phyloP scores from a whole-genome alignment of 1,140 invertebrate species.

The Solenopsis invicta region DNA sequence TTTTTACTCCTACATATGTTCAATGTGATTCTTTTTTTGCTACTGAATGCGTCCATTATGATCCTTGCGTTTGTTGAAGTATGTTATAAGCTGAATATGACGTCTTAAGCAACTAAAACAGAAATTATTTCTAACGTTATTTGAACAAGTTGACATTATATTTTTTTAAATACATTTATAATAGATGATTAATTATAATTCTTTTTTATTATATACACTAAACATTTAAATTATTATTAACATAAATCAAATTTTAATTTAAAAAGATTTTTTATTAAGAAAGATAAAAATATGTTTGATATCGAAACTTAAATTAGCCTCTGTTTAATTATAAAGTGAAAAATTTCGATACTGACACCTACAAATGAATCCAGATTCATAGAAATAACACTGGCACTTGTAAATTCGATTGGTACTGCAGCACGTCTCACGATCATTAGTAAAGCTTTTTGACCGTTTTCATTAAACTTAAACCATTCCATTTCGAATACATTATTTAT shows the following conservation, averaged over 20 bases:
- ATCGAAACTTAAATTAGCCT: not conserved
- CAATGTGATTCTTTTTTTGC: not conserved
- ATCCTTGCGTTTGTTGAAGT: conserved; percentile 45
- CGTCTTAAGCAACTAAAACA: conserved; percentile 66
- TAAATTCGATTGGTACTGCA: conserved; percentile 54
- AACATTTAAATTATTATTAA: conserved; percentile 15
- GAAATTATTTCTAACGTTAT: not conserved
- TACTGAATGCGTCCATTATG: not conserved
- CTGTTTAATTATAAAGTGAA: not conserved
- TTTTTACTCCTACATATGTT: not conserved
- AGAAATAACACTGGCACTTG: conserved; percentile 30
- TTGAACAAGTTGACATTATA: not conserved
- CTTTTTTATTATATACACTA: not conserved
- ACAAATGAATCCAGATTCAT: conserved; percentile 63
- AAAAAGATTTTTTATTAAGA: not conserved
- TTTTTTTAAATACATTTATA: not conserved
- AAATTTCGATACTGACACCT: conserved; percentile 51
- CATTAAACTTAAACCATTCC: conserved; percentile 38
- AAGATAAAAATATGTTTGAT: not conserved
- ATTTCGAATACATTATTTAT: conserved; percentile 33
- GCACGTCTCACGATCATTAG: conserved; percentile 55
- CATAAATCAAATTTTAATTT: not conserved
- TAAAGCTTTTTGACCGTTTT: conserved; percentile 8
- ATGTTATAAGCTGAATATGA: conserved; percentile 70
- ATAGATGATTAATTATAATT: not conserved